Conservation (phyloP, 2,113 vertebrate species). For the Callipepla californica region DNA sequence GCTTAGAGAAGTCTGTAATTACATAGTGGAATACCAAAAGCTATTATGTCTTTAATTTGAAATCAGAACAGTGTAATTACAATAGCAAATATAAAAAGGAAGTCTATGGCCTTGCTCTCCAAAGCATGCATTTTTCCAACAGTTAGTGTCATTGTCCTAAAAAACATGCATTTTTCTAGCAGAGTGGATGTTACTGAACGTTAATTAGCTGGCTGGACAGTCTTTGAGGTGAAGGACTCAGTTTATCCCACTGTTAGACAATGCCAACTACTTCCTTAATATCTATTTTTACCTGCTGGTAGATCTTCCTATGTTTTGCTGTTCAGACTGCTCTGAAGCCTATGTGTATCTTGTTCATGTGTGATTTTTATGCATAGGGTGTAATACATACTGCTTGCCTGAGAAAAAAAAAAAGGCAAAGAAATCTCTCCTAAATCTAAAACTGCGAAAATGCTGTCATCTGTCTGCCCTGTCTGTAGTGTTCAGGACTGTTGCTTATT, state of each 20-base stretch:
- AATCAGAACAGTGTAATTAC: conserved; percentile 40
- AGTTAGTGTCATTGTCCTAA: neutral
- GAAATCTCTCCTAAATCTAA: neutral
- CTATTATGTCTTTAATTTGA: conserved; percentile 62
- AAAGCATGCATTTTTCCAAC: conserved; percentile 50
- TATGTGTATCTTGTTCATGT: neutral
- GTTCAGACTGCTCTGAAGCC: neutral
- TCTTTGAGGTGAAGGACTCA: neutral
- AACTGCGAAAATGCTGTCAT: neutral
- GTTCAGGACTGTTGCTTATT: neutral
- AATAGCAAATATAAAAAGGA: conserved; percentile 60
- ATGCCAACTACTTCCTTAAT: neutral
- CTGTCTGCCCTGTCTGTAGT: neutral
- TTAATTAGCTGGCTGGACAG: neutral
- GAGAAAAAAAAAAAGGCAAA: neutral
- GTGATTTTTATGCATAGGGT: neutral
- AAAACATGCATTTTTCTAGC: neutral
- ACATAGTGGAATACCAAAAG: conserved; percentile 43
- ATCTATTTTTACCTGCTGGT: neutral
- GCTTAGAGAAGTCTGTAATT: conserved; percentile 54
- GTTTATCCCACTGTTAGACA: neutral
- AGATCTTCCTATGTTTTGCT: neutral
- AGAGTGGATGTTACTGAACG: neutral
- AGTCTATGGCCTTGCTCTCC: conserved; percentile 23
- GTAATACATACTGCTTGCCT: neutral